Conservation (phyloP, 1,140 invertebrate species). For the Lucilia cuprina region DNA sequence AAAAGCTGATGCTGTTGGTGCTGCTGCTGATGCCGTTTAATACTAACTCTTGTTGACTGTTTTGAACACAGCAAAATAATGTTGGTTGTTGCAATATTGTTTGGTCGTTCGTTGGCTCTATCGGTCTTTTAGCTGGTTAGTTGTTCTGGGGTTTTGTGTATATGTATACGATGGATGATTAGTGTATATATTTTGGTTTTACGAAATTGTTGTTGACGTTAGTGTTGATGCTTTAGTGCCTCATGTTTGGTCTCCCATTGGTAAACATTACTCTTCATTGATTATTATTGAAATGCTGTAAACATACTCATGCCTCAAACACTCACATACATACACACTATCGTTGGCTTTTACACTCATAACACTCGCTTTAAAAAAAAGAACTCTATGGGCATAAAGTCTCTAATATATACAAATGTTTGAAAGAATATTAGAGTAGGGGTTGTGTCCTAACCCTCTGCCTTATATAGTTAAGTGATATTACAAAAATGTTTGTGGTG, state of each 20-base stretch:
- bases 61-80: not conserved
- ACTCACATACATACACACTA: no score
- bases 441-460: not conserved
- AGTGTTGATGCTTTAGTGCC: slow-evolving; percentile 23
- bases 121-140: slow-evolving; percentile 11
- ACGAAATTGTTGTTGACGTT: slow-evolving; percentile 22
- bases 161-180: not conserved
- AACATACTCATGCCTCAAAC: not conserved
- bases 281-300: slow-evolving; percentile 28
- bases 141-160: not conserved
- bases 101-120: not conserved
- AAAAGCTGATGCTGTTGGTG: not conserved
- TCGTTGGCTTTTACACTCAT: not conserved
- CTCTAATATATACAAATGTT: not conserved
- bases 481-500: not conserved
- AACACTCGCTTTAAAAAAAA: not conserved
- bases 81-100: slow-evolving; percentile 19
- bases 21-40: not conserved
- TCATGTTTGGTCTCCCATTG: slow-evolving; percentile 17
- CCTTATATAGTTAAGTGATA: not conserved
- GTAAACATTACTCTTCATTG: slow-evolving; percentile 26
- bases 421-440: not conserved
- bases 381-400: not conserved
- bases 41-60: not conserved
- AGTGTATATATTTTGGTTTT: slow-evolving; percentile 26